A percentile compares a stretch with the other conserved stretches of the same genome.
phyloP scores from a whole-genome alignment of 2,888 invertebrate species.

The Strigamia maritima region DNA sequence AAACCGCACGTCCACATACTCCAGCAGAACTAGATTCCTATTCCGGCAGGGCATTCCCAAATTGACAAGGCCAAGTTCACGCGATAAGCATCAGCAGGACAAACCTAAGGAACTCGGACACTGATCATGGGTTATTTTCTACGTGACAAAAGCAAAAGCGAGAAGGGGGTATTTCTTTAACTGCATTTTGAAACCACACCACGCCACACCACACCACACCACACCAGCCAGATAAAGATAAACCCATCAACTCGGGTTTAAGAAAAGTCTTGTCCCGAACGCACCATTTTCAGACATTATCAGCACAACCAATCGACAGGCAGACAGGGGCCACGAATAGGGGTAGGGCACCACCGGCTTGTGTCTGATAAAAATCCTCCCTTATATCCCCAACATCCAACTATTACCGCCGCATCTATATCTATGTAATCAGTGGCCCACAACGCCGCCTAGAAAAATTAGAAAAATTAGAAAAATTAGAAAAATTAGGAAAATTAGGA shows the following conservation, averaged over 20 bases:
- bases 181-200: constrained; percentile 26
- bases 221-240: too few species aligned
- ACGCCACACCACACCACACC: constrained; percentile 17
- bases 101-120: constrained; percentile 17
- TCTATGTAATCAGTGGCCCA: neutral
- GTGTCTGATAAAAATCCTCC: constrained; percentile 21
- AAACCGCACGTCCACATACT: neutral
- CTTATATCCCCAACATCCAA: neutral
- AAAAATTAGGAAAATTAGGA: too few species aligned
- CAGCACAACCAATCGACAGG: constrained; percentile 9
- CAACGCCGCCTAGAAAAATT: constrained; percentile 4
- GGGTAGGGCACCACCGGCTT: constrained; percentile 22
- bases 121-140: constrained; percentile 5
- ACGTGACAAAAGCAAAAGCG: neutral
- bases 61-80: neutral
- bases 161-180: constrained; percentile 19
- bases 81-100: neutral
- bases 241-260: constrained; percentile 20
- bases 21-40: too few species aligned
- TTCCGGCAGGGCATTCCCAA: constrained; percentile 1
- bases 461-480: too few species aligned
- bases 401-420: neutral
- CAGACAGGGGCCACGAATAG: constrained; percentile 16
- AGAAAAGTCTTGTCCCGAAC: constrained; percentile 21
- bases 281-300: constrained; percentile 22